Base-by-base conservation (phyloP, 2,888 invertebrate genomes). In the Myathropa florea region DNA sequence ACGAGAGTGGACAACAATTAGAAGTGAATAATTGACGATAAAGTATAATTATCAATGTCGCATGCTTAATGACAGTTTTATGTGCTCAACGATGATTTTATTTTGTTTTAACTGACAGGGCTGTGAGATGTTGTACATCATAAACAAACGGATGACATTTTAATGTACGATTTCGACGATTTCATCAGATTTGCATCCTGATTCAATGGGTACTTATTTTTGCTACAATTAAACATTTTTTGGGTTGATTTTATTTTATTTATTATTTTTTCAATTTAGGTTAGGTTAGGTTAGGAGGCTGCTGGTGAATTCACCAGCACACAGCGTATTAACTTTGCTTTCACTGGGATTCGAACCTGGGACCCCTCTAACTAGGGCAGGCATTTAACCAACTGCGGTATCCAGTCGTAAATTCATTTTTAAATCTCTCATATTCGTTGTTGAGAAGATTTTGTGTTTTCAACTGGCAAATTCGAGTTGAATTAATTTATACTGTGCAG, bases 41-140 rank as follows among this genome's bases (percentile, higher is more conserved):
- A 23, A 14, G 60, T 46, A 14, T 59, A 59, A 65, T 39, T 65
- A 67, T 30, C 12, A 60, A 46, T 6, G 28, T 60, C 67, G 24
- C 65, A 57, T 21, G 75, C n/a, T 75, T 65, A 75, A 64, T 26
- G 73, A 64, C 33, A 73, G 55, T 64, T 73, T 73, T 55, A 63
- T 55, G 39, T 21, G 60, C 10, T 39, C 30, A 36, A 21, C n/a
- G 4, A 60, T 39, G 39, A 4, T 23, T 68, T 60, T 46, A 60
- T 60, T 18, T 39, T 18, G n/a, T 9, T 28, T 39, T 60, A 14
- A 71, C 39, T 1, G 14, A 39, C 12, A 36, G 33, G 28, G 65
- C 10, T 24, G 26, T 39, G 46, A 53, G 53, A 53, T 30, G 23
- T 4, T 55, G 26, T 26, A 65, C 46, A 24, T 46, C 46, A 65